Percentiles rank a stretch among this genome's conserved stretches.
phyloP scores from a whole-genome alignment of 1,140 invertebrate genomes.

The Zaprionus africanus region DNA sequence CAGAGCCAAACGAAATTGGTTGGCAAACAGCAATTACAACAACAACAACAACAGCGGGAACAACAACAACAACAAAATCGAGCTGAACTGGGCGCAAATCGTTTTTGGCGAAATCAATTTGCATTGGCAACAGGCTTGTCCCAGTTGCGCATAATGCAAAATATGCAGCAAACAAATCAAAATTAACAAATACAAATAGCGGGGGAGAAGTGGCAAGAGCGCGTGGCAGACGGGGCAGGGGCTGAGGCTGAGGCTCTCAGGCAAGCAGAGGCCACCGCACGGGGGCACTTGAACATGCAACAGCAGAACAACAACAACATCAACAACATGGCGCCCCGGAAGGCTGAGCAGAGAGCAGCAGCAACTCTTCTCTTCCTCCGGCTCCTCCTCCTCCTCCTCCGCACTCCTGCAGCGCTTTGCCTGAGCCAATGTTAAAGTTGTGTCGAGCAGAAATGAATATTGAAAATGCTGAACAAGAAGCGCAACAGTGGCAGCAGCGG shows the following conservation, averaged over 20 bases:
- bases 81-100: slow-evolving; percentile 27
- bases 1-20: slow-evolving; percentile 67
- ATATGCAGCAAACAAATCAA: slow-evolving; percentile 73
- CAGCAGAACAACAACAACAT: slow-evolving; percentile 17
- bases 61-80: slow-evolving; percentile 14
- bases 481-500: not conserved
- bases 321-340: slow-evolving; percentile 27
- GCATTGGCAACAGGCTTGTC: slow-evolving; percentile 26
- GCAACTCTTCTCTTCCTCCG: not conserved
- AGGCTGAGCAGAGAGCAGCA: slow-evolving; percentile 4
- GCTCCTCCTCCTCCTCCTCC: too few relatives aligned
- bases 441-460: slow-evolving; percentile 60
- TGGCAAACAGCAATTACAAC: slow-evolving; percentile 63
- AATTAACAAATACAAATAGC: slow-evolving; percentile 70
- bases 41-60: slow-evolving; percentile 40
- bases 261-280: slow-evolving; percentile 8
- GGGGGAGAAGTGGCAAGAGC: not conserved
- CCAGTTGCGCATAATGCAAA: slow-evolving; percentile 44
- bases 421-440: slow-evolving; percentile 39
- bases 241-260: not conserved
- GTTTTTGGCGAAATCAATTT: slow-evolving; percentile 73
- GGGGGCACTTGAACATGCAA: slow-evolving; percentile 23
- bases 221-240: not conserved
- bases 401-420: slow-evolving; percentile 38
- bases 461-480: slow-evolving; percentile 40